Base-by-base conservation (phyloP, 2,888 invertebrate genomes). In the Minunthozetes semirufus region DNA sequence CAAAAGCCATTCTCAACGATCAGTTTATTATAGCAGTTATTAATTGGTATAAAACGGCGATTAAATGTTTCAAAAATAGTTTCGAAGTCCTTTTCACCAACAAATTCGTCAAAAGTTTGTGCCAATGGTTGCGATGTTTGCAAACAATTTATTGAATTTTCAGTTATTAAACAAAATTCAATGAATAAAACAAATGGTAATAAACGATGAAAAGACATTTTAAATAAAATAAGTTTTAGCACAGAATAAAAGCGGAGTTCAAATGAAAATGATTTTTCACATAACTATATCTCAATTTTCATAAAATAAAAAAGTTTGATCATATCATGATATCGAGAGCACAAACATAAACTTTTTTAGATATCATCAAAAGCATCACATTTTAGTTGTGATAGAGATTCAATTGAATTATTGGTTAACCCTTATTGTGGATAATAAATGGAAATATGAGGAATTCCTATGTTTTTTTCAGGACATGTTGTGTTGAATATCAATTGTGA, bases 231-330 rank as follows among this genome's bases (percentile, higher is more conserved):
- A 53, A 53, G 25, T 53, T 22, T n/a, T 4, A 42, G 42, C 42
- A 42, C 42, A 42, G 13, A 13, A 42, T 42, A 13, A 42, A 13
- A 42, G 8, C 13, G 1, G 42, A 42, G 42, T 42, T 33, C 33
- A 33, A 8, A 33, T 33, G 33, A 33, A 33, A 53, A 53, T 8
- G 25, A 22, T 53, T 22, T 19, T 25, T 22, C 5, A 53, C 19
- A 53, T 53, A 53, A 53, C 53, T 22, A 25, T 22, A 53, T 53
- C 42, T 76, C 76, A 46, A 72, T 33, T 33, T 33, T 33, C 33
- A 76, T 42, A 72, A 75, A 75, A 66, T 76, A 25, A n/a, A 29
- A 33, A 66, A 66, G 17, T 63, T 63, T 0, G 25, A 15, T 63
- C 29, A 25, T 3, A 29, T 6, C 11, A n/a, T 25, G 9, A 68